Base-by-base conservation (phyloP, 2,797 vertebrate genomes). In the Coccyzus lansbergi region DNA sequence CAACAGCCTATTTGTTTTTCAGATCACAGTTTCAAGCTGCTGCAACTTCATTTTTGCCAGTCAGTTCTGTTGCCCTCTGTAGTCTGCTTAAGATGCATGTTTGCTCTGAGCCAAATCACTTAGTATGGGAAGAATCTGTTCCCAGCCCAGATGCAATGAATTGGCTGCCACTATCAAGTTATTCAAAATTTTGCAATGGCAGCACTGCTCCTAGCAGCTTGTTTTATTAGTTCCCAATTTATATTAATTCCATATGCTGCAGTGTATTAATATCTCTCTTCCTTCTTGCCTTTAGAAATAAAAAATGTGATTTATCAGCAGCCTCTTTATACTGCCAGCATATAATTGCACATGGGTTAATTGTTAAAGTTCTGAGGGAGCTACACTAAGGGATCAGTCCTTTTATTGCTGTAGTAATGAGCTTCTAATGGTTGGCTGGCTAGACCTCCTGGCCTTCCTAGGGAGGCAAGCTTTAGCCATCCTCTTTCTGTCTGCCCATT, bases 281-380 rank as follows among this genome's bases (percentile, higher is more conserved):
- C 89, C 59, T 97, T 90, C 83, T 93, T 96, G 69, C 95, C 77
- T 95, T 95, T 94, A 95, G 94, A 97, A 97, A 97, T 98, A 97
- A 97, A 98, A 97, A 68, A 75, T 36, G 65, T 91, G 97, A 98
- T 98, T 98, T 98, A 98, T 98, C 94, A 96, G 77, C 91, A 90
- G 87, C 83, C 88, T 96, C 75, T 91, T 97, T 96, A 87, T 93
- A 77, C 86, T 97, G 96, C 97, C 94, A 97, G 95, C 93, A 96
- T 97, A 98, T 98, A 98, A 98, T 97, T 98, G 97, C 97, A 97
- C 29, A 22, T 95, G 93, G 97, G 97, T 98, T 98, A 98, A 98
- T 98, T 98, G 98, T 97, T 97, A 96, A 97, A 98, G 97, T 97
- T 98, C 97, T 93, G 79, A 92, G 92, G 92, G 93, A 96, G 92